phyloP scores from a whole-genome alignment of 1,140 invertebrate species.

The Megathymus violae region DNA sequence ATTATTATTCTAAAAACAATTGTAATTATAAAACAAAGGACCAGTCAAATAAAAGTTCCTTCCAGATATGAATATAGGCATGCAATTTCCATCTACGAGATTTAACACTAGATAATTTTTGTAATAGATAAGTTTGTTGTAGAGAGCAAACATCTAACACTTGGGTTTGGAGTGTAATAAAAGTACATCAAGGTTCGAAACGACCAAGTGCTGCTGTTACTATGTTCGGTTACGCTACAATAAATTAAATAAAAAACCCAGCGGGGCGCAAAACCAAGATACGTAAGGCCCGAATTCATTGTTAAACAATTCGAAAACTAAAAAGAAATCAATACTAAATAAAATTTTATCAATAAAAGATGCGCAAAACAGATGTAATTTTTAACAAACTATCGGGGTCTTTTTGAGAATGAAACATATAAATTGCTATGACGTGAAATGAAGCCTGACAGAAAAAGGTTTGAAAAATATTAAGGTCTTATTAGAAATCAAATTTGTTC shows the following conservation, averaged over 20 bases:
- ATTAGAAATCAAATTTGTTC: no score
- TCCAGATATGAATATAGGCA: no score
- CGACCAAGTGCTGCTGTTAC: conserved; percentile 6
- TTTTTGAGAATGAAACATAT: not conserved
- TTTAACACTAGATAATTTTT: no score
- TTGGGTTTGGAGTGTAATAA: not conserved
- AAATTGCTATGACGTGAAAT: not conserved
- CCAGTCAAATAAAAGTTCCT: no score
- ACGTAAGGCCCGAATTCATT: not conserved
- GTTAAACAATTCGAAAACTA: not conserved
- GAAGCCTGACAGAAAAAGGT: not conserved
- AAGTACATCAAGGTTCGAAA: not conserved
- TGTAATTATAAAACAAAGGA: no score
- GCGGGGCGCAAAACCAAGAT: conserved; percentile 1
- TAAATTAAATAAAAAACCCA: conserved; percentile 9
- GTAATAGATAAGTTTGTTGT: no score
- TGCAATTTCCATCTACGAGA: no score
- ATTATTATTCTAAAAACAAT: no score
- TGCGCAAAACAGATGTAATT: not conserved
- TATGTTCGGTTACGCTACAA: conserved; percentile 3
- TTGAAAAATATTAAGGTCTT: not conserved
- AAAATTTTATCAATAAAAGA: no score
- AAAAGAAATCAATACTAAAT: not conserved
- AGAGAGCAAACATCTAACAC: not conserved
- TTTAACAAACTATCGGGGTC: not conserved